Evolutionary conservation across 2,113 vertebrate species (phyloP).

Genomic region (Rhea pennata): DNA sequence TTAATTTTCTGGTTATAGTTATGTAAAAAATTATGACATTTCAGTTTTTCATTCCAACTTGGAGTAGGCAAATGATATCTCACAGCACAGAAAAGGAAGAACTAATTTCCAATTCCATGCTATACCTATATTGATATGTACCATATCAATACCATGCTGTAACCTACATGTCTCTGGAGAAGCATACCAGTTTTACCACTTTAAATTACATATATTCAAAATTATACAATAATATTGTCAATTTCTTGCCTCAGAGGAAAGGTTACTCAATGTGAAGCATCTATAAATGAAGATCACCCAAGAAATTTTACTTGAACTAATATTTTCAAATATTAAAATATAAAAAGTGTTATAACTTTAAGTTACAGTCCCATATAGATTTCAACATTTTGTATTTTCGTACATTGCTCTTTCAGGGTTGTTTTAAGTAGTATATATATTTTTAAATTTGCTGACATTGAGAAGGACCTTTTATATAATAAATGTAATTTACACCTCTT

Average conservation of each 20-base stretch:
- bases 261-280: slow-evolving; percentile 58
- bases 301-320: slow-evolving; percentile 47
- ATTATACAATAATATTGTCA: background rate
- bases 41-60: background rate
- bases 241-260: slow-evolving; percentile 24
- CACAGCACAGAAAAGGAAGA: background rate
- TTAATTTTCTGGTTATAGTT: background rate
- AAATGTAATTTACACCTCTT: background rate
- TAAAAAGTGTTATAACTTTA: slow-evolving; percentile 46
- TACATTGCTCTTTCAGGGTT: background rate
- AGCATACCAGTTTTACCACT: background rate
- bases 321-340: slow-evolving; percentile 36
- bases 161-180: background rate
- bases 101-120: background rate
- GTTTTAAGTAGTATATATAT: background rate
- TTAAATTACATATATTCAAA: background rate
- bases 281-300: slow-evolving; percentile 58
- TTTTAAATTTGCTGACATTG: background rate
- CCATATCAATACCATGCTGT: background rate
- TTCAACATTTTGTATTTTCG: slow-evolving; percentile 20
- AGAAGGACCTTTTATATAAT: background rate
- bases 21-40: background rate
- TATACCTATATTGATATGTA: background rate
- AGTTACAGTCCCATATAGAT: slow-evolving; percentile 8
- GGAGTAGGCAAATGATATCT: background rate